These are phyloP conservation scores for Dryobota labecula DNA, from an alignment of 2,888 invertebrate genomes.

Conservation along the genomic window DNA sequence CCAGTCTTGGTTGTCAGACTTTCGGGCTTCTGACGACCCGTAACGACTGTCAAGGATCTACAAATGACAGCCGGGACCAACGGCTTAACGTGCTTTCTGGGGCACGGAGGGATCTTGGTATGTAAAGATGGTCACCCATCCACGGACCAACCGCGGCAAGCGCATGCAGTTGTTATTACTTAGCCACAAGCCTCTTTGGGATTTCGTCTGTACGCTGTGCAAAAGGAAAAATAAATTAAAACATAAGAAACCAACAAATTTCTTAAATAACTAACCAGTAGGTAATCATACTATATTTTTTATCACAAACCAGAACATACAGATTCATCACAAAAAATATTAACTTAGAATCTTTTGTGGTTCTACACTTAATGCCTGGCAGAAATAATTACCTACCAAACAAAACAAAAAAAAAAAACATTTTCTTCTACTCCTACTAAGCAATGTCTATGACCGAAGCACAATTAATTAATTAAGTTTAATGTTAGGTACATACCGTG, in stretches of 20 bases:
- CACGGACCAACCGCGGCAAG: too few relatives aligned
- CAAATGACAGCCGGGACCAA: too few relatives aligned
- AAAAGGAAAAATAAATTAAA: neutral
- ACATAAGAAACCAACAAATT: neutral
- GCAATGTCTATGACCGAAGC: constrained; percentile 21
- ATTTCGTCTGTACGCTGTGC: neutral
- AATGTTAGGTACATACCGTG: constrained; percentile 37
- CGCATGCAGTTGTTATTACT: too few relatives aligned
- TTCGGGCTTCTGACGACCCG: too few relatives aligned
- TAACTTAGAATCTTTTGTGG: constrained; percentile 34
- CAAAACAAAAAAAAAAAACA: constrained; percentile 20
- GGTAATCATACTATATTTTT: constrained; percentile 16
- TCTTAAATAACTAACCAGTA: neutral
- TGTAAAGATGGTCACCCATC: too few relatives aligned
- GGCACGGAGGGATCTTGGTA: too few relatives aligned
- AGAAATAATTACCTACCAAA: constrained; percentile 37
- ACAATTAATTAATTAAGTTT: constrained; percentile 35
- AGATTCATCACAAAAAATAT: constrained; percentile 4
- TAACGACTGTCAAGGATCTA: too few relatives aligned
- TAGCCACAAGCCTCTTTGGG: too few relatives aligned
- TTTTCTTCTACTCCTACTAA: constrained; percentile 6
- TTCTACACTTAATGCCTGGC: constrained; percentile 5
- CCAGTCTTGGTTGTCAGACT: too few relatives aligned
- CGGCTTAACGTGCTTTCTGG: too few relatives aligned
- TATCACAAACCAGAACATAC: constrained; percentile 31